phyloP scores from a whole-genome alignment of 2,888 invertebrate species.

The Folsomia manolachei region DNA sequence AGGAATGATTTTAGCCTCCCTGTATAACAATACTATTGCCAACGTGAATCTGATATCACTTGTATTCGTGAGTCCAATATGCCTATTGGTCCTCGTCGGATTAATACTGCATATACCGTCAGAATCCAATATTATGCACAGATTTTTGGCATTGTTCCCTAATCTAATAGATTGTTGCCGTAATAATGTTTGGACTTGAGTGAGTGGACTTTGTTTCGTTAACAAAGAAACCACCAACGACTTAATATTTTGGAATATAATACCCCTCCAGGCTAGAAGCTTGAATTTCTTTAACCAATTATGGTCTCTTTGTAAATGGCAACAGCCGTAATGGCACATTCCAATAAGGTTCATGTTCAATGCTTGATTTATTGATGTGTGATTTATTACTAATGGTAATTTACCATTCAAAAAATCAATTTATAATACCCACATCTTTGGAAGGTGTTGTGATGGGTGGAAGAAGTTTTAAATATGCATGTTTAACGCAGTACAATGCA shows the following conservation, averaged over 20 bases:
- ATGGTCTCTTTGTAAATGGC: not conserved
- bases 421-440: not conserved
- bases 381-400: not conserved
- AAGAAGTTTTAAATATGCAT: not conserved
- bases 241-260: not conserved
- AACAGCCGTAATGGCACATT: no score
- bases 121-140: no score
- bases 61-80: not conserved
- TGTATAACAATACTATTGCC: not conserved
- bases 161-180: no score
- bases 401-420: not conserved
- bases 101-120: no score
- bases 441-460: no score
- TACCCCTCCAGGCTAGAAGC: not conserved
- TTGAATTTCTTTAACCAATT: not conserved
- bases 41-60: not conserved
- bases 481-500: not conserved
- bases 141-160: no score
- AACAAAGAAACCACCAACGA: no score
- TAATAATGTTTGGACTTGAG: not conserved
- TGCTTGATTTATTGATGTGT: no score
- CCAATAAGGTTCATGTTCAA: no score
- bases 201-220: not conserved
- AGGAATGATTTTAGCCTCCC: not conserved
- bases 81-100: not conserved